Conservation (phyloP, 2,797 vertebrate species). For the Leucoraja ocellata region DNA sequence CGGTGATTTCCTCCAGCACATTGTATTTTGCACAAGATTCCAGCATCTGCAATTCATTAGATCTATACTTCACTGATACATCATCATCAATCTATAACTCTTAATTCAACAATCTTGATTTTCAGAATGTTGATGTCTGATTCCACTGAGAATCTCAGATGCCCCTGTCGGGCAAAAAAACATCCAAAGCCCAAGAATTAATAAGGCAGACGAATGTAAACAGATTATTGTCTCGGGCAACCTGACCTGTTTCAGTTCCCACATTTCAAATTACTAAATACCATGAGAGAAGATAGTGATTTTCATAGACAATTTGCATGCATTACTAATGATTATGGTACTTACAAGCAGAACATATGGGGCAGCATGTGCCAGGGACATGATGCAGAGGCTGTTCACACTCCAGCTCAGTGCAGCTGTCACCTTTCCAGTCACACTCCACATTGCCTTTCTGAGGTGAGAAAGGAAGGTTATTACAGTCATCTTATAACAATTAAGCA, state of each 20-base stretch:
- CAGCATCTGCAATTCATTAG: too few species aligned
- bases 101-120: not conserved
- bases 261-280: too few species aligned
- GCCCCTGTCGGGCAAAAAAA: not conserved
- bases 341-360: not conserved
- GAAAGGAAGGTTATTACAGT: not conserved
- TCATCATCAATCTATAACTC: not conserved
- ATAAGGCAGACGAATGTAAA: not conserved
- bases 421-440: constrained; percentile 26
- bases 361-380: constrained; percentile 4
- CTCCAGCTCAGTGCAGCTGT: not conserved
- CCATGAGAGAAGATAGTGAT: not conserved
- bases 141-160: not conserved
- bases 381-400: constrained; percentile 4
- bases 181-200: not conserved
- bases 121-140: not conserved
- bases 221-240: not conserved
- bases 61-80: too few species aligned
- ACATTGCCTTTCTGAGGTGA: constrained; percentile 11
- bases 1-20: too few species aligned
- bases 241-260: not conserved
- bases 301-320: not conserved
- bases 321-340: not conserved
- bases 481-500: not conserved
- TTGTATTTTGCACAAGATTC: too few species aligned